Evolutionary conservation across 2,888 invertebrate species (phyloP).

Genomic region (Drosophila stalkeri): DNA sequence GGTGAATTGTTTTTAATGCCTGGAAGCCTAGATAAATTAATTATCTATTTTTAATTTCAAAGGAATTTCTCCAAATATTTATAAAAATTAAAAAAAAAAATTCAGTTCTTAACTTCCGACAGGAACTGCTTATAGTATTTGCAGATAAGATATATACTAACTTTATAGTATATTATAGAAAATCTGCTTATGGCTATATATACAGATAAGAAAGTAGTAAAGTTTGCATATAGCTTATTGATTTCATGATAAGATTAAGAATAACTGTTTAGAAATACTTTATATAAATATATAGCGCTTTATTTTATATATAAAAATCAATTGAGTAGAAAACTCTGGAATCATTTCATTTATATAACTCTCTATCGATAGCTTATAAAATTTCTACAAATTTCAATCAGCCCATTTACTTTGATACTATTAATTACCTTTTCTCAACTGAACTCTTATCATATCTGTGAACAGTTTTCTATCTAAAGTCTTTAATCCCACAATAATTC

Average conservation of each 20-base stretch:
- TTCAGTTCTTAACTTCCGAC: conserved; percentile 1
- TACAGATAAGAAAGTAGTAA: background rate
- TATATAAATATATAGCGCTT: background rate
- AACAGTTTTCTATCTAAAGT: background rate
- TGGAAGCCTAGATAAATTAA: background rate
- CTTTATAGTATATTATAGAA: background rate
- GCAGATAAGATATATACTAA: conserved; percentile 3
- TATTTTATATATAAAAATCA: too few relatives aligned
- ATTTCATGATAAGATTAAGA: background rate
- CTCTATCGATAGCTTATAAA: background rate
- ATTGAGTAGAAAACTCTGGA: background rate
- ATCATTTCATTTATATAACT: background rate
- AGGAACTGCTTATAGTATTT: conserved; percentile 1
- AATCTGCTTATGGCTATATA: background rate
- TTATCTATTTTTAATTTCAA: background rate
- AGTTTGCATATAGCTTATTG: background rate
- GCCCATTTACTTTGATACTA: background rate
- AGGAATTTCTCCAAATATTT: background rate
- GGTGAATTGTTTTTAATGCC: background rate
- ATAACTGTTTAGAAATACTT: too few relatives aligned
- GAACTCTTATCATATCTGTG: background rate
- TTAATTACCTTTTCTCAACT: background rate
- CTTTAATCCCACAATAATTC: background rate
- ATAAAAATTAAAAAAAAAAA: too few relatives aligned
- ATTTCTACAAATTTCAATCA: background rate